Evolutionary conservation across 2,113 vertebrate genomes (phyloP), one percentile per base, ranked within the genome.

Genomic region (Cephalopholis sonnerati): DNA sequence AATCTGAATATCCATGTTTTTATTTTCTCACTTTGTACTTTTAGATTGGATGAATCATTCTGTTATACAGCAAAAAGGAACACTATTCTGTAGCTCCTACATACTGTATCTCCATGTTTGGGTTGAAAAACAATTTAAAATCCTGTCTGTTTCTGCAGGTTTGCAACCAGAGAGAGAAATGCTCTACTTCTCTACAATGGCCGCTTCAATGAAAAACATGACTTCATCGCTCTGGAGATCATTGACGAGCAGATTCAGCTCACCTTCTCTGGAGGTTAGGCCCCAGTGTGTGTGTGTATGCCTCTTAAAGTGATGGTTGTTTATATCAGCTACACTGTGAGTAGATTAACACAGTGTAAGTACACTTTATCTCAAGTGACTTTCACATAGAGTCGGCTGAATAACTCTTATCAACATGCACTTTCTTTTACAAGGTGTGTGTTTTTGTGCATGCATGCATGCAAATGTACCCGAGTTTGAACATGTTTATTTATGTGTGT

Each of bases 221-320:
- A 99, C 93, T 99, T 99, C 90, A 96, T 99, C 24, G 98, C 98
- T 6, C 87, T 99, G 93, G 98, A 99, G 96, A 96, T 99, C 51
- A 96, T 99, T n/a, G 95, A 96, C 1, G 98, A 98, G 86, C 98
- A 99, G 94, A 96, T 99, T 89, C 98, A 99, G 93, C 97, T 99
- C 86, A 98, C 97, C 0, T 99, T 99, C 95, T 99, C 98, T 1
- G 97, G 98, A 96, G 98, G 98, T 99, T 20, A 92, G 92, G 48
- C 53, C 51, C 50, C n/a, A 18, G 53, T 61, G 24, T 83, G 25
- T 51, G 13, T 63, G 36, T 76, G n/a, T 72, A 15, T 71, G 53
- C 22, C 57, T 15, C n/a, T 69, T 39, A 32, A 4, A 39, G 64
- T 75, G 20, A 65, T 39, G 44, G 39, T 1, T 32, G 65, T 50